phyloP scores from a whole-genome alignment of 2,113 vertebrate species.

The Centropristis striata region DNA sequence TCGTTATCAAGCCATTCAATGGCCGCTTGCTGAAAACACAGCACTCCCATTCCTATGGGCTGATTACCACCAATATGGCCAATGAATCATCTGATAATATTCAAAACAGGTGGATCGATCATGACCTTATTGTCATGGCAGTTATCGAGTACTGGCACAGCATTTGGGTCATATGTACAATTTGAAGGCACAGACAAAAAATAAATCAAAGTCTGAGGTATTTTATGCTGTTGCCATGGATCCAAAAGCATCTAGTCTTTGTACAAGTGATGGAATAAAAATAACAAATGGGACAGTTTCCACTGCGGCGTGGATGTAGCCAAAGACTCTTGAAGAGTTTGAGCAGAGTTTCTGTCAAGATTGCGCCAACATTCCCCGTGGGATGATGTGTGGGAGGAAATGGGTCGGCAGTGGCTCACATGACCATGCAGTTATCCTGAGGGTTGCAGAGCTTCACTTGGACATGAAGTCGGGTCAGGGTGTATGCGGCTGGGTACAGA shows the following conservation, averaged over 20 bases:
- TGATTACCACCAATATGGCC: too few relatives aligned
- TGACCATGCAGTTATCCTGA: conserved; percentile 36
- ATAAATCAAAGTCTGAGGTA: background rate
- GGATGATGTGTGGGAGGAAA: conserved; percentile 54
- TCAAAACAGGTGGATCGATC: too few relatives aligned
- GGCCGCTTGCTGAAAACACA: too few relatives aligned
- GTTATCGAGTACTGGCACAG: background rate
- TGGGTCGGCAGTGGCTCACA: conserved; percentile 58
- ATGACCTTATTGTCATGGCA: background rate
- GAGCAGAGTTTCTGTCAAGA: conserved; percentile 32
- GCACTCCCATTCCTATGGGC: too few relatives aligned
- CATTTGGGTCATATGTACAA: background rate
- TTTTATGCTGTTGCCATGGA: background rate
- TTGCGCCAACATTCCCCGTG: conserved; percentile 30
- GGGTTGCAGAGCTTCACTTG: conserved; percentile 42
- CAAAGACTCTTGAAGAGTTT: conserved; percentile 20
- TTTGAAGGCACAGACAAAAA: background rate
- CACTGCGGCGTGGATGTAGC: conserved; percentile 5
- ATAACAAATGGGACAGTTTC: conserved; percentile 23
- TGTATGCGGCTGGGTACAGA: conserved; percentile 22
- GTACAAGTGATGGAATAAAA: conserved; percentile 13
- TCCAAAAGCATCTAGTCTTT: conserved; percentile 10
- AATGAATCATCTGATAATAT: too few relatives aligned
- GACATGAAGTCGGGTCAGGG: conserved; percentile 42
- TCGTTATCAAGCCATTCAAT: too few relatives aligned